Evolutionary conservation across 2,113 vertebrate species (phyloP), one percentile per base, ranked within the genome.

Genomic region (Charina bottae): DNA sequence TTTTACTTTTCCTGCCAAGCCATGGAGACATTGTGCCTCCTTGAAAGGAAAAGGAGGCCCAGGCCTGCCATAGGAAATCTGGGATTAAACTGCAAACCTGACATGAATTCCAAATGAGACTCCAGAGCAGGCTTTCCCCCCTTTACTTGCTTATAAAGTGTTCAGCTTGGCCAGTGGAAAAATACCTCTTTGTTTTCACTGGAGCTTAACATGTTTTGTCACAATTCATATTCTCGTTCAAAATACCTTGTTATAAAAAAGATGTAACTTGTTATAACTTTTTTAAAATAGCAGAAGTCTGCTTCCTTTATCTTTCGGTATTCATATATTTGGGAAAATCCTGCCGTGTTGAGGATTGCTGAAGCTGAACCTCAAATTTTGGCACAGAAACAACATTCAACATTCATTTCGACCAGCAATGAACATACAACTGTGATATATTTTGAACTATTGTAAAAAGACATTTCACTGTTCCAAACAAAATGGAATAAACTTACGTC

Each of bases 21-120:
- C 37, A 17, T n/a, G 87, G 92, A 95, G 55, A 42, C 83, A 95
- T 17, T 94, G n/a, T 89, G 62, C 37, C 68, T 88, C 95, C 85
- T 92, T 93, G 91, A 96, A 95, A 95, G n/a, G 7, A 33, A 96
- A 87, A 8, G 46, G 49, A 94, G 90, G 89, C 42, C 0, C 60
- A 95, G 89, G 89, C 93, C 59, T 83, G 89, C 6, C 92, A 94
- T 64, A 0, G 2, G 87, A 96, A 64, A 93, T 83, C 56, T 89
- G 56, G 59, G 91, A 23, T 95, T 96, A 88, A 95, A 91, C 94
- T 95, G 53, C 55, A 90, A 97, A 91, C 83, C 88, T 94, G 88
- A 92, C 91, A 94, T 46, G 90, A 96, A 96, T 96, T 94, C 83
- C 92, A 95, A 92, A 68, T 93, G 86, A 91, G 89, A 89, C 83